phyloP scores from a whole-genome alignment of 2,888 invertebrate species.

The Plusia festucae region DNA sequence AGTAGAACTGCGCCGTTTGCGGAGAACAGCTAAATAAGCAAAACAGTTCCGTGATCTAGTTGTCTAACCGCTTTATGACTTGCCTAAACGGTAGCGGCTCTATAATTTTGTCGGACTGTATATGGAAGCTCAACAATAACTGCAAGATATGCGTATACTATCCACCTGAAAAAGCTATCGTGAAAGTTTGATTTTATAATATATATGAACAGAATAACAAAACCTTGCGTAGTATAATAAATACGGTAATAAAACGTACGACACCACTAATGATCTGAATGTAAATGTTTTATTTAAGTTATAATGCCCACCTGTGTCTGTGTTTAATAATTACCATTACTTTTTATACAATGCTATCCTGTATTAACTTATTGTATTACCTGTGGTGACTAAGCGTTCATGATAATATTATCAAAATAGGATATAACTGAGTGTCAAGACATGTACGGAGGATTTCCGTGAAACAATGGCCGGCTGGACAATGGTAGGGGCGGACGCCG shows the following conservation, averaged over 20 bases:
- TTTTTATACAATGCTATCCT: conserved; percentile 28
- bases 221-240: background rate
- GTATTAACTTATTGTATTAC: conserved; percentile 33
- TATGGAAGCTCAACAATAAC: conserved; percentile 1
- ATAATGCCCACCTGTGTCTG: conserved; percentile 34
- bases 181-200: conserved; percentile 1
- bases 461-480: conserved; percentile 83
- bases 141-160: background rate
- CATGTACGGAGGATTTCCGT: conserved; percentile 81
- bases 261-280: conserved; percentile 24
- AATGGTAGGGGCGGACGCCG: conserved; percentile 73
- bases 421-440: conserved; percentile 78
- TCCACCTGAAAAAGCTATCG: background rate
- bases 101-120: conserved; percentile 21
- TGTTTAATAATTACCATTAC: conserved; percentile 32
- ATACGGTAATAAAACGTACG: conserved; percentile 5
- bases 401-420: conserved; percentile 64
- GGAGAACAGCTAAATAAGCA: conserved; percentile 64
- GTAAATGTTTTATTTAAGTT: conserved; percentile 15
- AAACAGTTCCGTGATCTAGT: conserved; percentile 80
- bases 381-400: conserved; percentile 50
- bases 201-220: conserved; percentile 3
- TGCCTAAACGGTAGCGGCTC: conserved; percentile 30
- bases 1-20: conserved; percentile 59
- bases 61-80: conserved; percentile 61